A percentile compares a stretch with the other conserved stretches of the same genome.
phyloP scores from a whole-genome alignment of 2,888 invertebrate genomes.

The Watsonalla cultraria region DNA sequence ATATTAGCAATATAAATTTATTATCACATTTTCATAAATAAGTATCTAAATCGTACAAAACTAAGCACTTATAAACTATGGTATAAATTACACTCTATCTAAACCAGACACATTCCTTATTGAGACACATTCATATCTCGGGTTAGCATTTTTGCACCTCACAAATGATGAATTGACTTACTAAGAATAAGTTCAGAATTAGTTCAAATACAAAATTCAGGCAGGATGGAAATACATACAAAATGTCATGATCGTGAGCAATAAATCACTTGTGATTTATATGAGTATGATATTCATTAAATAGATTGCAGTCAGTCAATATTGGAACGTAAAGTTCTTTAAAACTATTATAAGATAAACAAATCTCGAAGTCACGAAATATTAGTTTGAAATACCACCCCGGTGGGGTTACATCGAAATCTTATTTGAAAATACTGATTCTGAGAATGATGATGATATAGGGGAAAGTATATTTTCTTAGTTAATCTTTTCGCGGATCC shows the following conservation, averaged over 20 bases:
- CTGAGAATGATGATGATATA: slow-evolving; percentile 30
- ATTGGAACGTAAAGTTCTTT: slow-evolving; percentile 10
- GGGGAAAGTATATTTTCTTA: slow-evolving; percentile 18
- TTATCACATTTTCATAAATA: slow-evolving; percentile 77
- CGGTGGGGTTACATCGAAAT: slow-evolving; percentile 31
- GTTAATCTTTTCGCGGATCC: slow-evolving; percentile 68
- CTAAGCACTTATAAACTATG: slow-evolving; percentile 58
- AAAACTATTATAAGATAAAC: neutral
- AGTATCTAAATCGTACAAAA: slow-evolving; percentile 55
- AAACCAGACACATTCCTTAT: slow-evolving; percentile 42
- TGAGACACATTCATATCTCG: slow-evolving; percentile 26
- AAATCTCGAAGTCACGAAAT: too few relatives aligned
- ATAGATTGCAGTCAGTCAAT: slow-evolving; percentile 37
- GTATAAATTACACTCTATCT: slow-evolving; percentile 65
- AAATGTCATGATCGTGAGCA: slow-evolving; percentile 58
- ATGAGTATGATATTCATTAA: slow-evolving; percentile 29
- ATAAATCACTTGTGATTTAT: slow-evolving; percentile 39
- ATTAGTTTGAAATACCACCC: slow-evolving; percentile 4
- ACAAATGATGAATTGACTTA: slow-evolving; percentile 19
- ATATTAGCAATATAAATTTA: slow-evolving; percentile 58
- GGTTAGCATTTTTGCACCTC: slow-evolving; percentile 41
- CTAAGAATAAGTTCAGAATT: slow-evolving; percentile 14
- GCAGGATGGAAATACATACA: slow-evolving; percentile 32
- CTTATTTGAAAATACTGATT: slow-evolving; percentile 67
- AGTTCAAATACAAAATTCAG: slow-evolving; percentile 26